Evolutionary conservation across 2,797 vertebrate genomes (phyloP).

Genomic region (Etheostoma perlongum): DNA sequence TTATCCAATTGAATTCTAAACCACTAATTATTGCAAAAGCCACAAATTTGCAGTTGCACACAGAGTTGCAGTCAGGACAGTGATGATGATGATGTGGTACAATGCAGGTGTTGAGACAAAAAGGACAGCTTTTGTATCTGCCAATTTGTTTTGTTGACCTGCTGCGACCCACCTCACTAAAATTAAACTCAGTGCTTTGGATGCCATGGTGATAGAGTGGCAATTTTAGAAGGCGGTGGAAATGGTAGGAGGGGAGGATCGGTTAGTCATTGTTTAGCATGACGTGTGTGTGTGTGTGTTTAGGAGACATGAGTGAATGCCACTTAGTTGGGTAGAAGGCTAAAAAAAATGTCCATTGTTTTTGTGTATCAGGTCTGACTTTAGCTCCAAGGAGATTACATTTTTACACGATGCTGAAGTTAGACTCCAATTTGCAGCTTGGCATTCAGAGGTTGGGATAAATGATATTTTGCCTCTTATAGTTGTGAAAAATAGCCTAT

Average conservation of each 20-base stretch:
- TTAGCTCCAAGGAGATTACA: background rate
- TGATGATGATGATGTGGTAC: slow-evolving; percentile 18
- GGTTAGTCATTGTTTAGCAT: slow-evolving; percentile 50
- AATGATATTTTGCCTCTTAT: background rate
- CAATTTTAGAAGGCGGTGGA: slow-evolving; percentile 33
- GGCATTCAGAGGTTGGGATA: background rate
- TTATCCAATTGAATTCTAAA: slow-evolving; percentile 16
- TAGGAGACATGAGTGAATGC: slow-evolving; percentile 24
- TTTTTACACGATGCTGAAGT: background rate
- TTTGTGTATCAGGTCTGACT: slow-evolving; percentile 1
- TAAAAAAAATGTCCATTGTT: background rate
- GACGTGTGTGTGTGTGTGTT: slow-evolving; percentile 13
- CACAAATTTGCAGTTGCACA: background rate
- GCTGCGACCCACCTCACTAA: slow-evolving; percentile 38
- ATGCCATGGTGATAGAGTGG: slow-evolving; percentile 57
- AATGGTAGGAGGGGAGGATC: slow-evolving; percentile 27
- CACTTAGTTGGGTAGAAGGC: background rate
- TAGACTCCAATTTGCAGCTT: background rate
- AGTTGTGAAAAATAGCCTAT: background rate
- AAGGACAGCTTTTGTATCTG: slow-evolving; percentile 23
- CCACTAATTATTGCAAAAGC: slow-evolving; percentile 14
- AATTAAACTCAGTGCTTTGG: slow-evolving; percentile 44
- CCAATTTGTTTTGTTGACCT: slow-evolving; percentile 53
- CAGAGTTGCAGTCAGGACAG: background rate
- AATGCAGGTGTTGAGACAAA: slow-evolving; percentile 21